Conservation (phyloP, 2,113 vertebrate genomes). For the Pterocles orientalis region DNA sequence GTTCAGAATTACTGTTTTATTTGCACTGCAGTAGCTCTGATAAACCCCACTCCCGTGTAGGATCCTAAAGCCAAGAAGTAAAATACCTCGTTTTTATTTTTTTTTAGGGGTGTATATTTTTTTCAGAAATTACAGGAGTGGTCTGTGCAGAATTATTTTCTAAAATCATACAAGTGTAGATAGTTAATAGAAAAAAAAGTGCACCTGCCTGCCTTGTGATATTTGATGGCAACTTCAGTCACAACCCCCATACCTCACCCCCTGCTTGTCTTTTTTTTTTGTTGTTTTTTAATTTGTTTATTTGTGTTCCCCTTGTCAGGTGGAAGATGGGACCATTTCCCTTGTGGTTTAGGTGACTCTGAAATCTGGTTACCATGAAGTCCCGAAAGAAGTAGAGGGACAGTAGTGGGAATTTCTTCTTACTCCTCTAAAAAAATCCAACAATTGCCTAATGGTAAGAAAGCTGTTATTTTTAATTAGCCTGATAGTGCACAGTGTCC, state of each 20-base stretch:
- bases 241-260: too few species aligned
- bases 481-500: fast-evolving
- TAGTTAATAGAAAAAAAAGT: too few species aligned
- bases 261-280: not conserved
- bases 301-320: slow-evolving; percentile 39
- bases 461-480: not conserved
- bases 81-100: not conserved
- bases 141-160: not conserved
- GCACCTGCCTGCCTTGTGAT: not conserved
- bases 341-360: slow-evolving; percentile 50
- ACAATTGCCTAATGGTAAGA: slow-evolving; percentile 84
- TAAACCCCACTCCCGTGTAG: not conserved
- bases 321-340: slow-evolving; percentile 57
- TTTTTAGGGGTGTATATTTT: not conserved
- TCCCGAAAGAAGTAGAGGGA: slow-evolving; percentile 81
- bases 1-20: not conserved
- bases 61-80: not conserved
- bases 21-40: not conserved
- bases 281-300: not conserved
- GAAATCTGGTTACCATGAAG: slow-evolving; percentile 76
- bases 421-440: slow-evolving; percentile 31
- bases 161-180: not conserved
- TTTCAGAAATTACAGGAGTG: not conserved
- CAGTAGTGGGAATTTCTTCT: slow-evolving; percentile 78
- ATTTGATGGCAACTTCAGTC: not conserved